These are phyloP conservation scores for Varecia variegata DNA, from an alignment of 2,797 vertebrate genomes.

Conservation along the genomic window DNA sequence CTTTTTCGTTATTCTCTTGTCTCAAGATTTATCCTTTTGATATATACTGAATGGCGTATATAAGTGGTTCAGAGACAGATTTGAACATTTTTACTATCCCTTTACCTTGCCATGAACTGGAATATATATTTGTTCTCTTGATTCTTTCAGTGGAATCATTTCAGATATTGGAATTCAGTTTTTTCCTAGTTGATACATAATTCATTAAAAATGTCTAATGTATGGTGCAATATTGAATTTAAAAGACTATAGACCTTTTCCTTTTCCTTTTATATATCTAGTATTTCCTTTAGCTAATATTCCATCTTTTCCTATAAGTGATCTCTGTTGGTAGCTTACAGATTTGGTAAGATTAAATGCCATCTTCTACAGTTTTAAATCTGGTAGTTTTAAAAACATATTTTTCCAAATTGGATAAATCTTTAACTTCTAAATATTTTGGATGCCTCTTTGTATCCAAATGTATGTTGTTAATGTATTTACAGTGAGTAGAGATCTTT, in stretches of 20 bases:
- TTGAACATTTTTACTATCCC: background rate
- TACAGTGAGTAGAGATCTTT: background rate
- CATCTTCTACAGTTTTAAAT: background rate
- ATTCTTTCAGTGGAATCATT: background rate
- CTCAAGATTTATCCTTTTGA: background rate
- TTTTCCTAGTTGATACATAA: background rate
- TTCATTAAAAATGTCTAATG: background rate
- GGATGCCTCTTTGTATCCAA: too few species aligned
- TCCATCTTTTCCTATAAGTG: background rate
- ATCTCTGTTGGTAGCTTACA: background rate
- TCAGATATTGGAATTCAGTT: background rate
- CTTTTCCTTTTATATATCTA: background rate
- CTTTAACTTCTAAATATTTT: conserved; percentile 2
- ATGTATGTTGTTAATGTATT: background rate
- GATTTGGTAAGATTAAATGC: background rate
- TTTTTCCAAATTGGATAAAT: background rate
- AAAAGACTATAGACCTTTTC: background rate
- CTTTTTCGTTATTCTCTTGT: background rate
- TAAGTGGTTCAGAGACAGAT: background rate
- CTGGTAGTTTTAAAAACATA: background rate
- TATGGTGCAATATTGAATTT: background rate
- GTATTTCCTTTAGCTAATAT: background rate
- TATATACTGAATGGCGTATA: background rate
- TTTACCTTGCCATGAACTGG: background rate
- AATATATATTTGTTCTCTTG: background rate